Conservation (phyloP, 2,797 vertebrate species). For the Gorsachius magnificus region DNA sequence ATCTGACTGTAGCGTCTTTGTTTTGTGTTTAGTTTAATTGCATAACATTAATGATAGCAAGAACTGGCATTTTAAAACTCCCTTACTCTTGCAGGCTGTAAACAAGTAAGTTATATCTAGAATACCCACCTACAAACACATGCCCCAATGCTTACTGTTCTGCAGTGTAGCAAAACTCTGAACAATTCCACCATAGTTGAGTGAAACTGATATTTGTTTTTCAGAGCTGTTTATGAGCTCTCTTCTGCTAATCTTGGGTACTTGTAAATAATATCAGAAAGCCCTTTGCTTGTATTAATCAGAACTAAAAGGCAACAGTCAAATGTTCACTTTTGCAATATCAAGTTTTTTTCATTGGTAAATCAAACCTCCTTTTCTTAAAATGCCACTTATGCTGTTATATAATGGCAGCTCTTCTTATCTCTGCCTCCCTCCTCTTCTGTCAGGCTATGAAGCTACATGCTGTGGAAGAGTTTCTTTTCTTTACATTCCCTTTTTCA, state of each 20-base stretch:
- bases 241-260: not conserved
- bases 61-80: not conserved
- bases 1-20: not conserved
- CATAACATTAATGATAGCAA: not conserved
- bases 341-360: not conserved
- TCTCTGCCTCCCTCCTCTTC: not conserved
- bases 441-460: not conserved
- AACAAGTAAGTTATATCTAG: not conserved
- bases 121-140: not conserved
- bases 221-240: not conserved
- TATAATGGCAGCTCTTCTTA: not conserved
- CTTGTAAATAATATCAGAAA: slow-evolving; percentile 16
- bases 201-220: not conserved
- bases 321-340: not conserved
- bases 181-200: not conserved
- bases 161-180: not conserved
- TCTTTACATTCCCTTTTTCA: not conserved
- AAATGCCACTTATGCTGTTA: not conserved
- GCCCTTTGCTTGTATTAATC: not conserved
- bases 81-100: not conserved
- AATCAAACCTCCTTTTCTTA: not conserved
- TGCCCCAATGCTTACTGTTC: not conserved
- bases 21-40: not conserved
- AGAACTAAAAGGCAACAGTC: not conserved
- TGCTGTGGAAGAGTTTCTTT: not conserved